phyloP scores from a whole-genome alignment of 2,888 invertebrate species.

The Tenthredo notha region DNA sequence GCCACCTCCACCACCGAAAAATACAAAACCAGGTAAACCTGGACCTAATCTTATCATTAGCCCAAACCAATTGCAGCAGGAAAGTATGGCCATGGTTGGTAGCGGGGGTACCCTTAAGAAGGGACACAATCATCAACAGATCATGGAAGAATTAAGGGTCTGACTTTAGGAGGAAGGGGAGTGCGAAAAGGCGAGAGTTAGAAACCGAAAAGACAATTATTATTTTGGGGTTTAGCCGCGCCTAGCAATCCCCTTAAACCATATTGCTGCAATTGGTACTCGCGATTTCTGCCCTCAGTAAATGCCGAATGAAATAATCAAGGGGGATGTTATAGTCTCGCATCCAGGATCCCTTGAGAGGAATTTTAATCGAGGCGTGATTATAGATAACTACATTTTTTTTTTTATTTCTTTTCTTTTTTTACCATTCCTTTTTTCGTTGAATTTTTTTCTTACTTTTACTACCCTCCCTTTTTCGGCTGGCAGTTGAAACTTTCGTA shows the following conservation, averaged over 20 bases:
- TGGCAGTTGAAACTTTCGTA: neutral
- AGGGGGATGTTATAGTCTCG: neutral
- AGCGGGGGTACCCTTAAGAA: slow-evolving; percentile 88
- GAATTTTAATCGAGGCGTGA: neutral
- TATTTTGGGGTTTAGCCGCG: slow-evolving; percentile 13
- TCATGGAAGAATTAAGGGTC: slow-evolving; percentile 91
- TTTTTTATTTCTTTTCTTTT: neutral
- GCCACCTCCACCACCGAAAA: slow-evolving; percentile 88
- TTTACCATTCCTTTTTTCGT: neutral
- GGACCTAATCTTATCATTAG: slow-evolving; percentile 80
- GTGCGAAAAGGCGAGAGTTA: slow-evolving; percentile 25
- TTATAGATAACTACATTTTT: neutral
- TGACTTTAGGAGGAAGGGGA: slow-evolving; percentile 80
- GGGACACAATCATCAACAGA: slow-evolving; percentile 77
- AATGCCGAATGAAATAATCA: neutral
- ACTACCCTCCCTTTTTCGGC: neutral
- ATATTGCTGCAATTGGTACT: neutral
- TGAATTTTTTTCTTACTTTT: neutral
- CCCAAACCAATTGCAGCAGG: slow-evolving; percentile 85
- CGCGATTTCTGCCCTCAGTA: neutral
- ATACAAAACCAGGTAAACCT: slow-evolving; percentile 80
- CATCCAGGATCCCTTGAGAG: neutral
- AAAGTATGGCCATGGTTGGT: slow-evolving; percentile 87
- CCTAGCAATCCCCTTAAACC: slow-evolving; percentile 1
- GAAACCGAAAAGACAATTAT: slow-evolving; percentile 36